These are phyloP conservation scores for Apotomis capreana DNA, from an alignment of 2,888 invertebrate genomes.

Conservation along the genomic window DNA sequence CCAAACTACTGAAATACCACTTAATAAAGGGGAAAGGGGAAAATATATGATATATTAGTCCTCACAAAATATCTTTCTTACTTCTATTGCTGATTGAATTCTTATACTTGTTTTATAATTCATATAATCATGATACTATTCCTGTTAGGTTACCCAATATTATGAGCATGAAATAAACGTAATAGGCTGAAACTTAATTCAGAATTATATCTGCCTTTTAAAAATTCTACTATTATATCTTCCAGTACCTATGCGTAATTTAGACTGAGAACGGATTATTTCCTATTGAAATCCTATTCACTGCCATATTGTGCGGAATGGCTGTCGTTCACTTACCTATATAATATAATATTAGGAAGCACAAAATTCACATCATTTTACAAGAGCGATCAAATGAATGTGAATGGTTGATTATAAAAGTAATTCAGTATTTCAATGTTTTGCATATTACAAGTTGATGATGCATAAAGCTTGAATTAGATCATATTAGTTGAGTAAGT, in stretches of 20 bases:
- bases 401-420: no score
- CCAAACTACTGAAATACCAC: no score
- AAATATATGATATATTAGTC: no score
- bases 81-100: not conserved
- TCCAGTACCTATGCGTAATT: not conserved
- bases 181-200: slow-evolving; percentile 10
- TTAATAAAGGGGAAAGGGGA: no score
- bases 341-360: not conserved
- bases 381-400: no score
- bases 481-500: no score
- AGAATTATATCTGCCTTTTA: not conserved
- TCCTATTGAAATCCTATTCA: slow-evolving; percentile 1
- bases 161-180: not conserved
- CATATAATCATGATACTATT: not conserved
- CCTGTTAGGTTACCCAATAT: not conserved
- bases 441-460: no score
- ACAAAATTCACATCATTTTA: not conserved
- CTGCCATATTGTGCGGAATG: not conserved
- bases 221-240: not conserved
- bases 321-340: not conserved
- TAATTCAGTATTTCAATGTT: no score
- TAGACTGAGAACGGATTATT: slow-evolving; percentile 21
- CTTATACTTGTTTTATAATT: not conserved
- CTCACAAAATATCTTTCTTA: no score
- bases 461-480: no score